A percentile compares a stretch with the other conserved stretches of the same genome.
Conservation (phyloP, 2,888 invertebrate species). For the Sepioteuthis lessoniana region DNA sequence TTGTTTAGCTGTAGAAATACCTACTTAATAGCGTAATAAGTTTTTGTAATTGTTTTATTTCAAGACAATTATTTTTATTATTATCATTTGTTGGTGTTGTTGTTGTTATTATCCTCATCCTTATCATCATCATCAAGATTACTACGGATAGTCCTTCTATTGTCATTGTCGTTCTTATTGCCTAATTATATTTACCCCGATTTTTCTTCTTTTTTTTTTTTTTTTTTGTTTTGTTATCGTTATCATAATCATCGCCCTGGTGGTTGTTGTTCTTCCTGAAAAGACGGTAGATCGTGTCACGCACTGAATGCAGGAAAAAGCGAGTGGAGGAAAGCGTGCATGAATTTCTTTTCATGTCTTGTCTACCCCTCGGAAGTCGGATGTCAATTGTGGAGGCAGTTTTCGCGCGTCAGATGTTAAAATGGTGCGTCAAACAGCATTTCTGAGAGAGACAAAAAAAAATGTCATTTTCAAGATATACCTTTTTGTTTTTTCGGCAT, state of each 20-base stretch:
- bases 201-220: background rate
- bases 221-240: background rate
- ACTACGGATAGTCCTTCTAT: background rate
- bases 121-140: too few species aligned
- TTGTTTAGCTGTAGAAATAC: too few species aligned
- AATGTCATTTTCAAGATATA: too few species aligned
- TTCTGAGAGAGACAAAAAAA: background rate
- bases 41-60: too few species aligned
- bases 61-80: too few species aligned
- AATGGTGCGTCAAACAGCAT: background rate
- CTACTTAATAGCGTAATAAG: too few species aligned
- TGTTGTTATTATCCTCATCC: too few species aligned
- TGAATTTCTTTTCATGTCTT: background rate
- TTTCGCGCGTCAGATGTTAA: background rate
- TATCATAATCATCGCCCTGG: background rate
- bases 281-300: background rate
- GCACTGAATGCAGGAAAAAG: background rate
- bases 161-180: background rate
- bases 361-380: background rate
- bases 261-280: background rate
- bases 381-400: background rate
- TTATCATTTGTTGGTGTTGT: too few species aligned
- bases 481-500: background rate
- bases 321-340: background rate
- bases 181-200: background rate